Evolutionary conservation across 2,113 vertebrate genomes (phyloP).

Genomic region (Myiozetetes cayanensis): DNA sequence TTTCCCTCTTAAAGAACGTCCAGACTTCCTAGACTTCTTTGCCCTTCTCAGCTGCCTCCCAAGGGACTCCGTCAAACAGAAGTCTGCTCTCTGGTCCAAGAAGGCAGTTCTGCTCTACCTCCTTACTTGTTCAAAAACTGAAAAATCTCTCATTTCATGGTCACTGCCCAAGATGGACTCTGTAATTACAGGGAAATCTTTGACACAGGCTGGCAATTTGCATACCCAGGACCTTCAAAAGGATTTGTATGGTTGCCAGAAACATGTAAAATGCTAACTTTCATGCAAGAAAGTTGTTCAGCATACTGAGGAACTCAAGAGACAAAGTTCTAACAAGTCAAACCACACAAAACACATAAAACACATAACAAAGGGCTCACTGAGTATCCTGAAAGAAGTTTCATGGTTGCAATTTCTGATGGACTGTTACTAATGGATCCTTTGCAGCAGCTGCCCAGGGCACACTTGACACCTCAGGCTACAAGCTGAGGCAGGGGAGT

Average conservation of each 20-base stretch:
- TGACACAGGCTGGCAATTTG: background rate
- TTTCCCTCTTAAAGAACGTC: background rate
- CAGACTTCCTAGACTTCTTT: background rate
- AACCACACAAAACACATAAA: background rate
- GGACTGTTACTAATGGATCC: too few relatives aligned
- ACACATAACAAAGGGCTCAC: background rate
- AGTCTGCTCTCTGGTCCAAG: background rate
- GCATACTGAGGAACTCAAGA: background rate
- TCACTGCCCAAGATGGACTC: rapidly evolving
- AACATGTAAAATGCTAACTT: background rate
- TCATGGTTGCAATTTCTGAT: background rate
- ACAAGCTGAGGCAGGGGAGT: too few relatives aligned
- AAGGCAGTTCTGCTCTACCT: background rate
- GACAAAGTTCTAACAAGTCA: background rate
- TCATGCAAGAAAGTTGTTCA: background rate
- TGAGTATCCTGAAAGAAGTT: background rate
- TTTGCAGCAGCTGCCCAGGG: too few relatives aligned
- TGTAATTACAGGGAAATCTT: background rate
- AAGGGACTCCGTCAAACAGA: background rate
- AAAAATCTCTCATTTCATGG: background rate
- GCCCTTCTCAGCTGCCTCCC: background rate
- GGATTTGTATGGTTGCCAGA: background rate
- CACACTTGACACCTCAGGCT: too few relatives aligned
- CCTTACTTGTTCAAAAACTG: background rate
- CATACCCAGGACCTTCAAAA: background rate